Base-by-base conservation (phyloP, 2,888 invertebrate genomes). In the Choristoneura rosaceana region DNA sequence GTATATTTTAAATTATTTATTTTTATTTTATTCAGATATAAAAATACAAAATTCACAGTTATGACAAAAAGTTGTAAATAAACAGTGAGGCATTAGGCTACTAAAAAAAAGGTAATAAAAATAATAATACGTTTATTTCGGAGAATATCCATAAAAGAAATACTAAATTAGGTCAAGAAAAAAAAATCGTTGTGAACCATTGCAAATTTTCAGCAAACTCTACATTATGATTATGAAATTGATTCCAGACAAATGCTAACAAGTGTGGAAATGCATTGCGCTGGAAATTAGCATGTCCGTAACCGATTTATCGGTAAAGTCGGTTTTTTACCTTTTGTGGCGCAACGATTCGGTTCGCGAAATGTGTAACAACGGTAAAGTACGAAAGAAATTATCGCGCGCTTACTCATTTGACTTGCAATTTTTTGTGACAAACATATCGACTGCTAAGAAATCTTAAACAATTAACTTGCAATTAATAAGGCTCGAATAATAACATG, bases 291-390 rank as follows among this genome's bases (percentile, higher is more conserved):
- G 88, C 90, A 90, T 91, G 84, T 86, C 81, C 83, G 89, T 86
- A 87, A 87, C 88, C 71, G 68, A 88, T 87, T 86, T 84, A 80
- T 82, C 84, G 79, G 78, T 80, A 84, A 85, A 87, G 82, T 83
- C 82, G 85, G 89, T 90, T 90, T 91, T 88, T 83, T 76, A 82
- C 82, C 78, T 80, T 78, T 80, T 81, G 73, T 78, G 85, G 90
- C 89, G 89, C 86, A 92, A 81, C 87, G 92, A 90, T 89, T 89
- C 92, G 90, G 89, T 92, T 86, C 85, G 87, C 86, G 81, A 88
- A 91, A 90, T 90, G 88, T 92, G 90, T 89, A 90, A 91, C 91
- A 86, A 83, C 91, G 87, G 84, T 86, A 84, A 90, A 90, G 86
- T 88, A 82, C 88, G 83, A 84, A 81, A 80, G 79, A 84, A 86